These are phyloP conservation scores for Axis porcinus DNA, from an alignment of 2,113 vertebrate species.

Conservation along the genomic window DNA sequence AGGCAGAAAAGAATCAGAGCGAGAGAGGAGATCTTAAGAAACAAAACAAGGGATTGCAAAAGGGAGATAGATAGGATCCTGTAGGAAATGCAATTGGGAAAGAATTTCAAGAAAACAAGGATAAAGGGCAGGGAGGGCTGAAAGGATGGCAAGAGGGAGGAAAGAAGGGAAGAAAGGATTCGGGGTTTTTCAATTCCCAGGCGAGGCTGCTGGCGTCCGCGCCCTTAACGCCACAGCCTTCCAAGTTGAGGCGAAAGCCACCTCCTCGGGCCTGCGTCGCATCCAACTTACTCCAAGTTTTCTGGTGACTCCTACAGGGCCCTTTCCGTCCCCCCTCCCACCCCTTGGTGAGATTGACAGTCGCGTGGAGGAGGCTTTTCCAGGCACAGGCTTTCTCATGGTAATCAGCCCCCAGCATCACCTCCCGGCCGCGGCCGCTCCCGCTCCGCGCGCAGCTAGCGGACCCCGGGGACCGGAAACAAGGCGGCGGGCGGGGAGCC, in stretches of 20 bases:
- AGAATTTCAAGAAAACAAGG: constrained; percentile 62
- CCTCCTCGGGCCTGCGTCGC: constrained; percentile 65
- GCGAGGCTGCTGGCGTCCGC: constrained; percentile 47
- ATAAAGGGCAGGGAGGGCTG: constrained; percentile 57
- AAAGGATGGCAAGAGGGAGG: constrained; percentile 21
- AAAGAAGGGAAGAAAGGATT: not conserved
- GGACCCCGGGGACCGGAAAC: constrained; percentile 73
- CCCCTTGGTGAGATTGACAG: constrained; percentile 44
- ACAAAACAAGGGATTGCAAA: constrained; percentile 57
- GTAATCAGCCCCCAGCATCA: constrained; percentile 51
- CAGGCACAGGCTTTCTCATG: constrained; percentile 57
- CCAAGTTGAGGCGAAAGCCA: constrained; percentile 62
- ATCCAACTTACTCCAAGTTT: constrained; percentile 71
- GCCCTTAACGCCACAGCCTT: constrained; percentile 31
- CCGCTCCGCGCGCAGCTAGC: constrained; percentile 27
- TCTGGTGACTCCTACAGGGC: constrained; percentile 60
- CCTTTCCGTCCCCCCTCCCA: not conserved
- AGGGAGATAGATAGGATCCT: constrained; percentile 35
- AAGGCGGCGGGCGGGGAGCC: constrained; percentile 47
- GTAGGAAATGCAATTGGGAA: constrained; percentile 49
- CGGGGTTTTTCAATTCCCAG: constrained; percentile 35
- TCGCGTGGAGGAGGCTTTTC: constrained; percentile 47
- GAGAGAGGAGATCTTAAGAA: constrained; percentile 17
- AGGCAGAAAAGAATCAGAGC: constrained; percentile 31
- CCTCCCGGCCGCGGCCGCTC: constrained; percentile 47